Evolutionary conservation across 2,113 vertebrate genomes (phyloP).

Genomic region (Barbus barbus): DNA sequence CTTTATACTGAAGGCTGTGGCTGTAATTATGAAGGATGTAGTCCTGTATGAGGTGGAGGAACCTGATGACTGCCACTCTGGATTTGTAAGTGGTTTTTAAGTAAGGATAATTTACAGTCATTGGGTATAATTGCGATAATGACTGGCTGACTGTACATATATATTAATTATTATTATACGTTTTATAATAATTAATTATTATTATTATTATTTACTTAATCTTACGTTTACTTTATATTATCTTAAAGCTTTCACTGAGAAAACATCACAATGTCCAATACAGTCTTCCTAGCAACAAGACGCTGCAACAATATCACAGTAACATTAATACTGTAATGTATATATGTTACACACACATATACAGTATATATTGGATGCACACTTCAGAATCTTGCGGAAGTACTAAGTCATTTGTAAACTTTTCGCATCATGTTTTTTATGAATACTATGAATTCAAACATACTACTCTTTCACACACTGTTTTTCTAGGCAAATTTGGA

Average conservation of each 20-base stretch:
- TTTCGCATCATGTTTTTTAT: too few species aligned
- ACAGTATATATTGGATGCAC: too few species aligned
- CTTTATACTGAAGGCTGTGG: conserved; percentile 88
- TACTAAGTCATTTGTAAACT: too few species aligned
- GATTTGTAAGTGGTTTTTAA: conserved; percentile 77
- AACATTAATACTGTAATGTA: too few species aligned
- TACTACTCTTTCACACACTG: too few species aligned
- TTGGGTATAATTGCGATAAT: neutral
- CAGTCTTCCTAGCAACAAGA: neutral
- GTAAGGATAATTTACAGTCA: neutral
- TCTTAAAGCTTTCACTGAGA: neutral
- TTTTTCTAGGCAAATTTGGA: too few species aligned
- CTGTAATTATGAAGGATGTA: conserved; percentile 90
- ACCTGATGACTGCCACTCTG: conserved; percentile 75
- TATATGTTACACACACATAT: too few species aligned
- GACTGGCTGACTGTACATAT: neutral
- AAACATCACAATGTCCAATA: neutral
- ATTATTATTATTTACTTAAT: too few species aligned
- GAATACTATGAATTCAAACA: too few species aligned
- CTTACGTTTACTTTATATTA: neutral
- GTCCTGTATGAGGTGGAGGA: conserved; percentile 82
- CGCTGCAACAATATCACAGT: too few species aligned
- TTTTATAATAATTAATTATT: too few species aligned
- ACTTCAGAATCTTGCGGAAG: too few species aligned
- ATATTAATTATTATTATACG: neutral